Evolutionary conservation across 2,113 vertebrate species (phyloP).

Genomic region (Eudyptes chrysolophus): DNA sequence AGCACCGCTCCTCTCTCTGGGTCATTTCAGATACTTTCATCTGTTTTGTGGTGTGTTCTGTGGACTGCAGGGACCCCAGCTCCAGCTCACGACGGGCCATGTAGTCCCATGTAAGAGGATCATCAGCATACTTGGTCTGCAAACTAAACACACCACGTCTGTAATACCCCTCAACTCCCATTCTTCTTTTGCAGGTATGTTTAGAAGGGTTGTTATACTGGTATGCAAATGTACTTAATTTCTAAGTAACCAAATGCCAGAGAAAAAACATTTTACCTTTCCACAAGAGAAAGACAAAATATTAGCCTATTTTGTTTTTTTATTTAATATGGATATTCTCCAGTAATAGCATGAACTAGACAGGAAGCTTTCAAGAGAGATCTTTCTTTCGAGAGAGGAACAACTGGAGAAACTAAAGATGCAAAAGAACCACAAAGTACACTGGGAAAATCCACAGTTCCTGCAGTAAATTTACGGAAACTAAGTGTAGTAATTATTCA

Average conservation of each 20-base stretch:
- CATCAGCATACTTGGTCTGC: conserved; percentile 77
- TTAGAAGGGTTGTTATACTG: not conserved
- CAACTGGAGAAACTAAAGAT: not conserved
- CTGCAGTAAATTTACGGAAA: not conserved
- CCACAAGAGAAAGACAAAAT: not conserved
- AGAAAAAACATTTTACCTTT: not conserved
- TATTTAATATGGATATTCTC: not conserved
- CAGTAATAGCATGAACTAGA: not conserved
- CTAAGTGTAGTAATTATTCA: not conserved
- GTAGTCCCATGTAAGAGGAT: conserved; percentile 90
- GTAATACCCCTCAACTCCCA: not conserved
- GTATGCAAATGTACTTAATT: not conserved
- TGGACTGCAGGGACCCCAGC: conserved; percentile 27
- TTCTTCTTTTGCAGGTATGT: not conserved
- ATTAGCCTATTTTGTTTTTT: not conserved
- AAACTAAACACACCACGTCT: conserved; percentile 72
- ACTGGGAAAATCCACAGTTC: not conserved
- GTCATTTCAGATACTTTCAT: conserved; percentile 76
- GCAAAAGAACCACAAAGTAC: not conserved
- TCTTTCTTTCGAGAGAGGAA: not conserved
- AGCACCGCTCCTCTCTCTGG: conserved; percentile 84
- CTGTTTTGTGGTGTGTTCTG: conserved; percentile 71
- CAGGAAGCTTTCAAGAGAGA: not conserved
- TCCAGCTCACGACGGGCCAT: conserved; percentile 88
- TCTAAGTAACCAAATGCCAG: not conserved